Conservation (phyloP, 2,113 vertebrate species). For the Ammodytes marinus region DNA sequence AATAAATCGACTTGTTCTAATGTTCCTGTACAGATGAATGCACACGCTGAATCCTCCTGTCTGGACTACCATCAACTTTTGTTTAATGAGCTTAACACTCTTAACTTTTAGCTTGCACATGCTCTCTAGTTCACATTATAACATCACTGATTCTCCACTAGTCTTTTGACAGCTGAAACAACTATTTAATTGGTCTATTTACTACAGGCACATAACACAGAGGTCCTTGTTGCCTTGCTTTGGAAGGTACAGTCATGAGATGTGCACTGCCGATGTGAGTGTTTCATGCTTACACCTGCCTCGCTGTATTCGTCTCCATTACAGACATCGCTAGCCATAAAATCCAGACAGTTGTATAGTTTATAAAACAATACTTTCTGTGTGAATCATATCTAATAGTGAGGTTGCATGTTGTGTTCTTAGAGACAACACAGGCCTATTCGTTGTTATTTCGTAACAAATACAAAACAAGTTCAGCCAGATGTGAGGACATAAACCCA, state of each 20-base stretch:
- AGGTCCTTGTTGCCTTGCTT: constrained; percentile 17
- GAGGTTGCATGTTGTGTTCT: not conserved
- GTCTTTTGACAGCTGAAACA: constrained; percentile 4
- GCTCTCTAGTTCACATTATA: not conserved
- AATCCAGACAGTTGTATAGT: constrained; percentile 31
- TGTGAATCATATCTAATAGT: constrained; percentile 51
- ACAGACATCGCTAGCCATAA: constrained; percentile 25
- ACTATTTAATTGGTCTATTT: constrained; percentile 13
- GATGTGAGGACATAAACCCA: constrained; percentile 47
- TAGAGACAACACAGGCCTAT: constrained; percentile 19
- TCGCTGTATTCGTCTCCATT: constrained; percentile 46
- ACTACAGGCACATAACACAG: constrained; percentile 42
- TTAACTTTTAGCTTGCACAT: not conserved
- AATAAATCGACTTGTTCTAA: not conserved
- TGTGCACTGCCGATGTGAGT: not conserved
- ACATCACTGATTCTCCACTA: constrained; percentile 16
- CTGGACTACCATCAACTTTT: not conserved
- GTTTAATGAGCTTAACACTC: not conserved
- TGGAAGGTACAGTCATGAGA: constrained; percentile 19
- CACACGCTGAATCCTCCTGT: not conserved
- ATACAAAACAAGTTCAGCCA: constrained; percentile 36
- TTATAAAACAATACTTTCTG: constrained; percentile 32
- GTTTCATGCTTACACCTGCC: constrained; percentile 31
- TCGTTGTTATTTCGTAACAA: constrained; percentile 16
- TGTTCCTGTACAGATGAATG: not conserved